Conservation (phyloP, 2,113 vertebrate species). For the Gadus chalcogrammus region DNA sequence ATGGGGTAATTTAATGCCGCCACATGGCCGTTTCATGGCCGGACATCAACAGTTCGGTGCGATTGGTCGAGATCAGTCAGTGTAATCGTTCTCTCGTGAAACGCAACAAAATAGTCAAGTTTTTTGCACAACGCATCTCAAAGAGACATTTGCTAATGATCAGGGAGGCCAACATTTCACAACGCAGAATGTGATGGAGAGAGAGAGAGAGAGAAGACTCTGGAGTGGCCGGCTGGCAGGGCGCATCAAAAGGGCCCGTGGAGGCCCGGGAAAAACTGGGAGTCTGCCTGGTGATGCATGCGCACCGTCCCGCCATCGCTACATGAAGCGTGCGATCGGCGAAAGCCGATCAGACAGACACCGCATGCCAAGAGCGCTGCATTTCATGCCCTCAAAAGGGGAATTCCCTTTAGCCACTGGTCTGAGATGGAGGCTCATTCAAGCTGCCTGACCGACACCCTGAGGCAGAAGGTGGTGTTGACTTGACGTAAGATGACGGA, state of each 20-base stretch:
- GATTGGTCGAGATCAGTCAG: no score
- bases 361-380: constrained; percentile 58
- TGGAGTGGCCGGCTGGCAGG: neutral
- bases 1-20: no score
- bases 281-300: constrained; percentile 19
- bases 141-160: neutral
- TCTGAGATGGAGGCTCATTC: constrained; percentile 57
- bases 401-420: constrained; percentile 64
- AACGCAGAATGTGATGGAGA: neutral
- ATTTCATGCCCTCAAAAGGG: constrained; percentile 67
- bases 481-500: no score
- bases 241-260: no score
- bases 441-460: constrained; percentile 36
- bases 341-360: constrained; percentile 49
- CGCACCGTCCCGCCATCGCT: constrained; percentile 35
- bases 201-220: neutral
- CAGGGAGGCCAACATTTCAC: neutral
- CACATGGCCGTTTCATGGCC: no score
- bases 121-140: no score
- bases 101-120: no score
- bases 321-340: constrained; percentile 46
- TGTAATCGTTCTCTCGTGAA: no score
- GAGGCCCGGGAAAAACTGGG: no score
- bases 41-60: no score
- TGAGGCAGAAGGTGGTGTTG: no score